Percentiles rank a stretch among this genome's conserved stretches.
These are phyloP conservation scores for Melanotaenia pygmaea DNA, from an alignment of 2,797 vertebrate genomes.

Conservation along the genomic window DNA sequence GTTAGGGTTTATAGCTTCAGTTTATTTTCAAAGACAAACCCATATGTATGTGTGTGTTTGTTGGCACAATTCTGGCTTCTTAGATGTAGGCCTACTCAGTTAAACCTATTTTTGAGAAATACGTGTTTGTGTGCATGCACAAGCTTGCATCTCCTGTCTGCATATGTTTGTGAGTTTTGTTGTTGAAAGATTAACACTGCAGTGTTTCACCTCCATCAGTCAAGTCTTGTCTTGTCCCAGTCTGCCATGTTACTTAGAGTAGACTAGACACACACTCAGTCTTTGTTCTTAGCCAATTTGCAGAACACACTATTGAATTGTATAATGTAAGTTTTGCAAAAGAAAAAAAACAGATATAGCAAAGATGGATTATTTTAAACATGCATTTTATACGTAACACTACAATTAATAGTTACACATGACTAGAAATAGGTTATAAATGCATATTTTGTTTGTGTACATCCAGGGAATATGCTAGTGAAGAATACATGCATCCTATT, in stretches of 20 bases:
- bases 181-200: slow-evolving; percentile 75
- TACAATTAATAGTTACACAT: not conserved
- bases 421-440: not conserved
- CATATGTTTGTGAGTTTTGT: slow-evolving; percentile 62
- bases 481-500: not conserved
- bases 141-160: slow-evolving; percentile 47
- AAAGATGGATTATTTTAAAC: not conserved
- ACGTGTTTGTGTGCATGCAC: slow-evolving; percentile 39
- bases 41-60: slow-evolving; percentile 7
- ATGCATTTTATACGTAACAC: not conserved
- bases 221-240: slow-evolving; percentile 67
- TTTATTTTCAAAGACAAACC: slow-evolving; percentile 19
- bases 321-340: not conserved
- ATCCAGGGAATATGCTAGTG: not conserved
- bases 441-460: not conserved
- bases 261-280: slow-evolving; percentile 43
- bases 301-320: slow-evolving; percentile 1
- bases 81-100: slow-evolving; percentile 9
- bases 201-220: slow-evolving; percentile 60
- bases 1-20: slow-evolving; percentile 20
- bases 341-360: not conserved
- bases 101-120: slow-evolving; percentile 18
- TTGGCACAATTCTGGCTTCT: slow-evolving; percentile 31
- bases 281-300: slow-evolving; percentile 30
- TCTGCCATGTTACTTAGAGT: slow-evolving; percentile 23